A percentile compares a stretch with the other conserved stretches of the same genome.
These are phyloP conservation scores for Petrosia ficiformis DNA, from an alignment of 37 sponge, comb jelly and placozoan genomes.

Conservation along the genomic window DNA sequence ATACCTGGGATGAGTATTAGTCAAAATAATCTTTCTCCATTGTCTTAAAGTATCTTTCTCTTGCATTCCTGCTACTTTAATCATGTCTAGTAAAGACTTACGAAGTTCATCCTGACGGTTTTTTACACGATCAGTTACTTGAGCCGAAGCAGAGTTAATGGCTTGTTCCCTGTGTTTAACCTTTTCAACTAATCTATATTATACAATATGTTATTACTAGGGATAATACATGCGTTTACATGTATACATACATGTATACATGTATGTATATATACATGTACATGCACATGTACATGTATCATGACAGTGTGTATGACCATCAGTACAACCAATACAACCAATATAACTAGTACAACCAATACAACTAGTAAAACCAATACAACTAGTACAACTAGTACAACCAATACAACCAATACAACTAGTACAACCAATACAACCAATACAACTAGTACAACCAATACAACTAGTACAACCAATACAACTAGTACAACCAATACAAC, in stretches of 20 bases:
- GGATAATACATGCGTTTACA: neutral
- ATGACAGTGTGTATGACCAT: no score
- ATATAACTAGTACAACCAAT: no score
- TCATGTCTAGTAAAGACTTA: constrained; percentile 40
- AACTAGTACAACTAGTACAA: no score
- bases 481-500: no score
- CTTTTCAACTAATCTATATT: constrained; percentile 49
- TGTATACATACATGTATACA: neutral
- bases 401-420: no score
- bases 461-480: no score
- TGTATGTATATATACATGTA: neutral
- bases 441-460: no score
- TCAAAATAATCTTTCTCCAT: constrained; percentile 62
- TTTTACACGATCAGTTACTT: constrained; percentile 40
- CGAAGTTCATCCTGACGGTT: constrained; percentile 31
- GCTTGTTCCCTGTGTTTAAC: constrained; percentile 2
- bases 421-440: no score
- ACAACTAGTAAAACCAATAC: no score
- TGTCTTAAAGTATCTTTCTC: constrained; percentile 42
- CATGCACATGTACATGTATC: no score
- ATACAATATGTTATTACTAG: no score
- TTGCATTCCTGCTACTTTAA: constrained; percentile 5
- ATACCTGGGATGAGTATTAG: constrained; percentile 69
- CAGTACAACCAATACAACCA: no score
- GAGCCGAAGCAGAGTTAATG: constrained; percentile 25